Conservation (phyloP, 2,113 vertebrate species). For the Riparia riparia region DNA sequence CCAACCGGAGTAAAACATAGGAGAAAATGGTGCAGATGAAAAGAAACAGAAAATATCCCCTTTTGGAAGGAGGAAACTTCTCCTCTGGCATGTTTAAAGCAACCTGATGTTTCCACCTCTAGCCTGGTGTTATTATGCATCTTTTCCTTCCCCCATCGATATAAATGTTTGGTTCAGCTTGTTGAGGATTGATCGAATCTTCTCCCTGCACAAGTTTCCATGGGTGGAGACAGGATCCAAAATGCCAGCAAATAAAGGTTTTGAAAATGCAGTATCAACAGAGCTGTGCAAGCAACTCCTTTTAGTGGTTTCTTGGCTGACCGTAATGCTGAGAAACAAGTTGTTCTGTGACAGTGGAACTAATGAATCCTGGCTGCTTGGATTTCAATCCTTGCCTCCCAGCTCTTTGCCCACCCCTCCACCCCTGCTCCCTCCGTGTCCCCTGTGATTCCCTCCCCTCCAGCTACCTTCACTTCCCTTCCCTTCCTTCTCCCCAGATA, state of each 20-base stretch:
- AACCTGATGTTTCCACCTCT: not conserved
- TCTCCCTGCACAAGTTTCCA: not conserved
- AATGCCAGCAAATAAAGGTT: not conserved
- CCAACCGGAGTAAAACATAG: slow-evolving; percentile 24
- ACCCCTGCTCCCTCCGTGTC: not conserved
- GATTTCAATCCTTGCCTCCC: not conserved
- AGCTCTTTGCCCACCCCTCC: not conserved
- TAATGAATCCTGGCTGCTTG: slow-evolving; percentile 32
- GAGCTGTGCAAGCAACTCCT: not conserved
- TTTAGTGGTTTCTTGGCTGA: slow-evolving; percentile 1
- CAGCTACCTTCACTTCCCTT: not conserved
- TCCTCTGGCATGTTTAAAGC: not conserved
- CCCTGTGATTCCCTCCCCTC: not conserved
- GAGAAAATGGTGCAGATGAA: slow-evolving; percentile 40
- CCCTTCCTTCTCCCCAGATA: not conserved
- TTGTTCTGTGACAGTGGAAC: not conserved
- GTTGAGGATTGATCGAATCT: not conserved
- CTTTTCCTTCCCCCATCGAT: not conserved
- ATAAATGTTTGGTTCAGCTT: not conserved
- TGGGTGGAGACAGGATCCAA: not conserved
- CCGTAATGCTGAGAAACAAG: not conserved
- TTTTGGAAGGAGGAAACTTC: slow-evolving; percentile 6
- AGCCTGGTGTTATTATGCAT: not conserved
- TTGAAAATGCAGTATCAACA: not conserved
- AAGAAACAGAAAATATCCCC: slow-evolving; percentile 55